Base-by-base conservation (phyloP, 2,888 invertebrate genomes). In the Lasioglossum figueresi region DNA sequence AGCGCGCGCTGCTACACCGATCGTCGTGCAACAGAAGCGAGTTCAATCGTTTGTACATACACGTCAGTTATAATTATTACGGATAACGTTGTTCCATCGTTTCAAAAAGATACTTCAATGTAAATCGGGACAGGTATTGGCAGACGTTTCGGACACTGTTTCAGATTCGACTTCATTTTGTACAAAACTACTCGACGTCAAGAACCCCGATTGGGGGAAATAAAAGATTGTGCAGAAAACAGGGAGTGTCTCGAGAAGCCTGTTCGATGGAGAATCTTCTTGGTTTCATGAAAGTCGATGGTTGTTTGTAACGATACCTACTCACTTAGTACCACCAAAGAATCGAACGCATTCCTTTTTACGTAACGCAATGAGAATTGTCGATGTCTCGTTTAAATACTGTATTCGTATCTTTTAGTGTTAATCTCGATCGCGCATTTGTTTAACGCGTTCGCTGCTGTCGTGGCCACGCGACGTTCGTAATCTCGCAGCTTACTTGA, bases 21-120 rank as follows among this genome's bases (percentile, higher is more conserved):
- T 45, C 23, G 59, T 76, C 27, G 27, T n/a, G 45, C 68, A 31
- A 48, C 48, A 48, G 14, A 48, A 14, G 40, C 63, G 52, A 23
- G 40, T 52, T 72, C 19, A 14, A 76, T 80, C 76, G 40, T 80
- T 80, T 83, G 80, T 83, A 83, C 56, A 76, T 83, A 79, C 74
- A 74, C 56, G 43, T 73, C n/a, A 70, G 34, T 37, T 66, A 37
- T 27, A 56, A 56, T 56, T 56, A 63, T 59, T 68, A 37, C 2
- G 16, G 34, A 68, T 34, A 45, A 76, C 34, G 70, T 78, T 52
- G 37, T 48, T 34, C n/a, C 27, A 71, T 78, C 71, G 23, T 40
- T 78, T 71, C 63, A 5, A 63, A 31, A 37, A 45, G 19, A 40
- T 8, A 40, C 8, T 27, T 72, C 10, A 19, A 52, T 56, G 31